phyloP scores from a whole-genome alignment of 2,888 invertebrate species.

The Scaptomyza parva region DNA sequence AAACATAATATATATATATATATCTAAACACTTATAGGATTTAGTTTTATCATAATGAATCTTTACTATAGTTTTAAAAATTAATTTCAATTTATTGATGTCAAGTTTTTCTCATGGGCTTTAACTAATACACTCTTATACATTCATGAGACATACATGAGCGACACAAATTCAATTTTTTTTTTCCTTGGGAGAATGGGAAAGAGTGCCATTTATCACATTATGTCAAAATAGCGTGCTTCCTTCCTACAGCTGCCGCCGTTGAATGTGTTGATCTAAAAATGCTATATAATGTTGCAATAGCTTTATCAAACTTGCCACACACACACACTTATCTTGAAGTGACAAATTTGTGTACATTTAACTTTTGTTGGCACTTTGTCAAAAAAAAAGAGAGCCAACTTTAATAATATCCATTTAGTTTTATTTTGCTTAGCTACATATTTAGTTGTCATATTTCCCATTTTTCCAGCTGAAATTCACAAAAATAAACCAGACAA shows the following conservation, averaged over 20 bases:
- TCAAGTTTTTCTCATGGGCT: neutral
- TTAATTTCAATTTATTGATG: neutral
- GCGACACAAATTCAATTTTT: neutral
- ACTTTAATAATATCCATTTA: neutral
- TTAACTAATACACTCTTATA: neutral
- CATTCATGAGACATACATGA: neutral
- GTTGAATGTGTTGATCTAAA: slow-evolving; percentile 3
- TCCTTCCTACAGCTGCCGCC: neutral
- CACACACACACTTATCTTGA: neutral
- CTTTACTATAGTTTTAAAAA: neutral
- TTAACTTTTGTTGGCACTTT: neutral
- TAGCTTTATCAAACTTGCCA: slow-evolving; percentile 14
- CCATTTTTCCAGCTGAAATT: neutral
- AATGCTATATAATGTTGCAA: slow-evolving; percentile 8
- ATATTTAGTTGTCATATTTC: neutral
- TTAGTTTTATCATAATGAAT: neutral
- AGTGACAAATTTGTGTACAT: slow-evolving; percentile 13
- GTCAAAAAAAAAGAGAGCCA: neutral
- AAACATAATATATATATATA: neutral
- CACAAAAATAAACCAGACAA: neutral
- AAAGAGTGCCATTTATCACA: slow-evolving; percentile 16
- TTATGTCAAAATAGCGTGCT: slow-evolving; percentile 15
- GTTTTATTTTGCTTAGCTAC: neutral
- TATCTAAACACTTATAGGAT: neutral
- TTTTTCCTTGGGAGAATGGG: too few species aligned